Evolutionary conservation across 2,113 vertebrate species (phyloP).

Genomic region (Pelmatolapia mariae): DNA sequence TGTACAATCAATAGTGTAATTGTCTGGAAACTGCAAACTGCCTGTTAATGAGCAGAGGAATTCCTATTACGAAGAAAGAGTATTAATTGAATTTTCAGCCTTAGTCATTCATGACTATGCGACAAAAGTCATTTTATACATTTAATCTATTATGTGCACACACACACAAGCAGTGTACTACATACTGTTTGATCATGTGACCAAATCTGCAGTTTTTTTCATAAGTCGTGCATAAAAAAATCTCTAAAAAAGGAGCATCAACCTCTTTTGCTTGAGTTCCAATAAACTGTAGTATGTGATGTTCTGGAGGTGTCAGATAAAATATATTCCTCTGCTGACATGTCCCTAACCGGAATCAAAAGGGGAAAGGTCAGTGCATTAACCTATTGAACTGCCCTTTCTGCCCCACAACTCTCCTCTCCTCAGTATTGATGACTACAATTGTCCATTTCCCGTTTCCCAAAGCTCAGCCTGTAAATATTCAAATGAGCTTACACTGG

Average conservation of each 20-base stretch:
- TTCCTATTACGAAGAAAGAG: background rate
- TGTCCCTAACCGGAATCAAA: constrained; percentile 72
- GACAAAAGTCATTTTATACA: background rate
- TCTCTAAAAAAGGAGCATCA: background rate
- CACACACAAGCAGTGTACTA: background rate
- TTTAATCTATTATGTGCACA: background rate
- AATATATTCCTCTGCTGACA: constrained; percentile 75
- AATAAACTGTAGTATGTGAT: constrained; percentile 15
- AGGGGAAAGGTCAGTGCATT: constrained; percentile 79
- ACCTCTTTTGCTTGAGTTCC: constrained; percentile 5
- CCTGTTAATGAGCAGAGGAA: background rate
- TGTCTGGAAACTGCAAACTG: background rate
- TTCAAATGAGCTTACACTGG: constrained; percentile 69
- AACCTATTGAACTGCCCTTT: constrained; percentile 75
- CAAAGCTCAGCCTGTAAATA: constrained; percentile 67
- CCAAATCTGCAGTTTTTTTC: background rate
- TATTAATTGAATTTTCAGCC: background rate
- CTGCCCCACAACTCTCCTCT: constrained; percentile 47
- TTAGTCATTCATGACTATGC: background rate
- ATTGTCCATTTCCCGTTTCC: constrained; percentile 68
- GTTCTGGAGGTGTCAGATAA: constrained; percentile 42
- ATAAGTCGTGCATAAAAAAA: background rate
- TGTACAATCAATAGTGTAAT: background rate
- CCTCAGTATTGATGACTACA: constrained; percentile 73
- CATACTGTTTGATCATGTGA: background rate